Conservation (phyloP, 2,888 invertebrate genomes). For the Hydropsyche betteni region DNA sequence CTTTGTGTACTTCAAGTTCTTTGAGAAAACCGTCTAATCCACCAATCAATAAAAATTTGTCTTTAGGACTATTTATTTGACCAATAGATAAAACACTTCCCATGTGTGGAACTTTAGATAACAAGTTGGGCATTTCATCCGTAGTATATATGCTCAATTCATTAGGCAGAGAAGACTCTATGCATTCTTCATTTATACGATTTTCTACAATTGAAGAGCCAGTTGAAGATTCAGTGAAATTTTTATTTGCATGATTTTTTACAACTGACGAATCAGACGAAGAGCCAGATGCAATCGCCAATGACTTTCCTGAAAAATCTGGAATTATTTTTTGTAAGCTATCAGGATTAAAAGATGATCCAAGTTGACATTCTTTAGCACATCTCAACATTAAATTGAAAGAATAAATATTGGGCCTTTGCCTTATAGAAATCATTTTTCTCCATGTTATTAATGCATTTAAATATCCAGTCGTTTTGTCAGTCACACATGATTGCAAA, state of each 20-base stretch:
- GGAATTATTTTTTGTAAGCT: constrained; percentile 65
- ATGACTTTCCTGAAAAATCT: background rate
- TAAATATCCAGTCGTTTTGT: constrained; percentile 81
- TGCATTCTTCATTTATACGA: too few relatives aligned
- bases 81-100: constrained; percentile 69
- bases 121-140: constrained; percentile 70
- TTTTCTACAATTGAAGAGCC: too few relatives aligned
- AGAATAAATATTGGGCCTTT: constrained; percentile 75
- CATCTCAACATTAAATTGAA: constrained; percentile 85
- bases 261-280: background rate
- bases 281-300: background rate
- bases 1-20: constrained; percentile 73
- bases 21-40: constrained; percentile 79
- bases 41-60: constrained; percentile 80
- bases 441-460: constrained; percentile 88
- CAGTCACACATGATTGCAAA: constrained; percentile 83
- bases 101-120: constrained; percentile 69
- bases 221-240: background rate
- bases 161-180: background rate
- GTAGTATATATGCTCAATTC: constrained; percentile 37
- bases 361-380: constrained; percentile 83
- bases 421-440: constrained; percentile 73
- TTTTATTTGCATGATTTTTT: too few relatives aligned
- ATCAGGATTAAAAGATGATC: constrained; percentile 55
- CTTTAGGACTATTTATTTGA: constrained; percentile 69